phyloP scores from a whole-genome alignment of 2,797 vertebrate genomes.

The Lycodopsis pacificus region DNA sequence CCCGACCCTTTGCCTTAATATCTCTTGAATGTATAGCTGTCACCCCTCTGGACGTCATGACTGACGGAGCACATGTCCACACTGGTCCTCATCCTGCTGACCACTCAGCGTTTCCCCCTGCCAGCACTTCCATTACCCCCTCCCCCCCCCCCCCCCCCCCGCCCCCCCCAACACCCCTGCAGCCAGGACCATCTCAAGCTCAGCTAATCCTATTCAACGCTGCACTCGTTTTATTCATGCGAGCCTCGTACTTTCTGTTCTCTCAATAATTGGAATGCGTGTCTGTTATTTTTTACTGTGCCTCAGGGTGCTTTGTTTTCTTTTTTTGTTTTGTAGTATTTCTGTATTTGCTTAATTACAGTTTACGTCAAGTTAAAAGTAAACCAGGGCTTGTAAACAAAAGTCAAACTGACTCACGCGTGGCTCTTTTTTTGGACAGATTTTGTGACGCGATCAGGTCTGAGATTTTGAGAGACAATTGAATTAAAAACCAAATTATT shows the following conservation, averaged over 20 bases:
- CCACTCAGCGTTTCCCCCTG: constrained; percentile 60
- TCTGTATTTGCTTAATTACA: constrained; percentile 32
- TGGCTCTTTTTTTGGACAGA: background rate
- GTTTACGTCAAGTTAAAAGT: constrained; percentile 20
- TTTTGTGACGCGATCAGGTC: background rate
- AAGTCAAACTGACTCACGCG: constrained; percentile 9
- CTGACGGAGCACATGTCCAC: constrained; percentile 77
- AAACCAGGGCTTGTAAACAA: constrained; percentile 18
- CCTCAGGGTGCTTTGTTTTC: constrained; percentile 46
- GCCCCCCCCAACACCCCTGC: constrained; percentile 44
- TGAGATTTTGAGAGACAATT: background rate
- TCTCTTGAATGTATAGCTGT: constrained; percentile 42
- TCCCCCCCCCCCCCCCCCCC: constrained; percentile 54
- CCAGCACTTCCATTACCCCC: constrained; percentile 50
- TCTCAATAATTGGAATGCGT: constrained; percentile 38
- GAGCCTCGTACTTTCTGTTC: constrained; percentile 12
- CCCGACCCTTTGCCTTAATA: constrained; percentile 24
- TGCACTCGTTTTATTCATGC: constrained; percentile 44
- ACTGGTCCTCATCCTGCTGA: constrained; percentile 74
- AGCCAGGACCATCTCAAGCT: constrained; percentile 35
- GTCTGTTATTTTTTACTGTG: constrained; percentile 33
- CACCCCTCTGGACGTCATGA: constrained; percentile 51
- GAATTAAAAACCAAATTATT: background rate
- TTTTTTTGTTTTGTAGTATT: constrained; percentile 38
- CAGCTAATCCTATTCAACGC: constrained; percentile 18